A percentile compares a stretch with the other conserved stretches of the same genome.
Conservation (phyloP, 1,140 invertebrate genomes). For the Condylostylus longicornis region DNA sequence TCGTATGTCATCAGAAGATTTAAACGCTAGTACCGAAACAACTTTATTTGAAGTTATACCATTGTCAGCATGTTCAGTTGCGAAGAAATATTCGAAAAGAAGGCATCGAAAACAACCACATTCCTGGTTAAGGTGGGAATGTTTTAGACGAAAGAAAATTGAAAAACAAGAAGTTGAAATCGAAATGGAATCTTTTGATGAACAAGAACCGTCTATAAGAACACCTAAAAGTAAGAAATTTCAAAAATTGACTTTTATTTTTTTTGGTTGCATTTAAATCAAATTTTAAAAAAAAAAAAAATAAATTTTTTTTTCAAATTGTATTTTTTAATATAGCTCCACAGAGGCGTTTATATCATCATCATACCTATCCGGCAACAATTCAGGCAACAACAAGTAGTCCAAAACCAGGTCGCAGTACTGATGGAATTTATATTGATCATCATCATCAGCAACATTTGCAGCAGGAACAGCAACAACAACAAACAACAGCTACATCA, state of each 20-base stretch:
- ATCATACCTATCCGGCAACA: no score
- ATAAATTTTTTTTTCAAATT: no score
- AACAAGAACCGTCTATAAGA: no score
- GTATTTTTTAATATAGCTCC: no score
- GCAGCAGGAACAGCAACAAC: constrained; percentile 13
- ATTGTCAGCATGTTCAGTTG: constrained; percentile 24
- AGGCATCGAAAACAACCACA: not conserved
- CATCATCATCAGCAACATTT: no score
- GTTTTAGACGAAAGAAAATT: constrained; percentile 3
- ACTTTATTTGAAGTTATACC: constrained; percentile 29
- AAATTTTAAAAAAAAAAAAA: not conserved
- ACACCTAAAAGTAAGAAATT: no score
- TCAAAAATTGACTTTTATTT: no score
- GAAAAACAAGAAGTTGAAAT: no score
- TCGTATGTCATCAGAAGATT: constrained; percentile 15
- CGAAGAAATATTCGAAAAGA: constrained; percentile 13
- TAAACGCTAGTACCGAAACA: constrained; percentile 21
- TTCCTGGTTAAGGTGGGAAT: not conserved
- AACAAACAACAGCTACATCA: constrained; percentile 9
- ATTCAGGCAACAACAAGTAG: not conserved
- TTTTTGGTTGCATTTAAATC: no score
- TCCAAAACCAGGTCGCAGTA: constrained; percentile 8
- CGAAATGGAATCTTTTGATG: no score
- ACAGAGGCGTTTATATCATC: no score
- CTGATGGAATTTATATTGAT: constrained; percentile 7